Evolutionary conservation across 2,888 invertebrate genomes (phyloP).

Genomic region (Drosophila colorata): DNA sequence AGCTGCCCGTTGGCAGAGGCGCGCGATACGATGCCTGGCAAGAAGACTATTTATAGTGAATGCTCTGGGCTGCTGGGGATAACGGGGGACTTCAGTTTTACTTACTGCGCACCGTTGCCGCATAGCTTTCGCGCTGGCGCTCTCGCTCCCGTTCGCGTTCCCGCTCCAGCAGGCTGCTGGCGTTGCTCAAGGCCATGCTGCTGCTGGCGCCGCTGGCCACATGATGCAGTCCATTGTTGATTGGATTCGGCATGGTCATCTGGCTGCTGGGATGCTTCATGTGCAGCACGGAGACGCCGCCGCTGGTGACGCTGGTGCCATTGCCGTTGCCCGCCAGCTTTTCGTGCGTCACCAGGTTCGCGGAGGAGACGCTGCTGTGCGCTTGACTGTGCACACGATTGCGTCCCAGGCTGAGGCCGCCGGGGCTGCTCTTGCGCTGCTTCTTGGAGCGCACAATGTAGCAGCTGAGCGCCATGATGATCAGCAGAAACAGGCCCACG

Average conservation of each 20-base stretch:
- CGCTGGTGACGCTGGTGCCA: constrained; percentile 76
- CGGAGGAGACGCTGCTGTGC: constrained; percentile 84
- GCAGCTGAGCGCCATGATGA: constrained; percentile 90
- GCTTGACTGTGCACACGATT: constrained; percentile 85
- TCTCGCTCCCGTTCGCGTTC: constrained; percentile 85
- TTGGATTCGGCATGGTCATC: constrained; percentile 83
- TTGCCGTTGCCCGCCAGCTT: constrained; percentile 76
- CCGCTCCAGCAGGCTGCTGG: constrained; percentile 87
- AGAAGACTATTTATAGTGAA: constrained; percentile 77
- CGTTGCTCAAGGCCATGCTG: constrained; percentile 87
- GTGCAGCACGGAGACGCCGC: constrained; percentile 81
- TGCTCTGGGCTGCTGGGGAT: constrained; percentile 58
- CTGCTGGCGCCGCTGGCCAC: constrained; percentile 85
- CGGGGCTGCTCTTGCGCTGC: constrained; percentile 75
- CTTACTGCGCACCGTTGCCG: constrained; percentile 88
- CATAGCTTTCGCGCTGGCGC: constrained; percentile 85
- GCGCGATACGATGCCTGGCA: constrained; percentile 86
- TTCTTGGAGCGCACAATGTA: constrained; percentile 90
- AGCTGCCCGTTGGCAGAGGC: constrained; percentile 85
- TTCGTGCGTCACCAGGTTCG: constrained; percentile 84
- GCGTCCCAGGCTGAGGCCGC: constrained; percentile 76
- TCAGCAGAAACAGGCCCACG: constrained; percentile 90
- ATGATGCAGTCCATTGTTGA: constrained; percentile 79
- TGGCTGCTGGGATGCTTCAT: constrained; percentile 82
- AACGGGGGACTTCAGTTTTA: constrained; percentile 18